These are phyloP conservation scores for Cryptus armator DNA, from an alignment of 2,888 invertebrate species.

Conservation along the genomic window DNA sequence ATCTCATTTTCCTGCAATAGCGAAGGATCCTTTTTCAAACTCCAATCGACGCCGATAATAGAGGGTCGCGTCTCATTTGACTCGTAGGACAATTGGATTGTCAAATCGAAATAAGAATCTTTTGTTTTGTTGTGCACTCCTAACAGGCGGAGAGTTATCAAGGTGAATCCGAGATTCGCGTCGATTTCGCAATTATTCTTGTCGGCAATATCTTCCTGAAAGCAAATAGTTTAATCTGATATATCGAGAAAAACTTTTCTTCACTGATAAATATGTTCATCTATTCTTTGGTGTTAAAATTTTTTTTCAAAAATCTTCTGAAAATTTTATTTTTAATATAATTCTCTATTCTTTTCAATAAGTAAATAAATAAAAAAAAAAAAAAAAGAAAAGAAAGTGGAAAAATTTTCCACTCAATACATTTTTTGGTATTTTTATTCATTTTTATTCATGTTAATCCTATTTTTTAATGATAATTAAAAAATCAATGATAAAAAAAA, in stretches of 20 bases:
- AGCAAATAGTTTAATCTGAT: constrained; percentile 27
- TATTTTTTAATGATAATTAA: too few relatives aligned
- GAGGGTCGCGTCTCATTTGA: constrained; percentile 68
- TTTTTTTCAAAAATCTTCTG: too few relatives aligned
- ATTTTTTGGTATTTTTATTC: too few relatives aligned
- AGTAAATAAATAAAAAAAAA: too few relatives aligned
- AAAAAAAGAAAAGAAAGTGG: too few relatives aligned
- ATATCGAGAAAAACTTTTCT: neutral
- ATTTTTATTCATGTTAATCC: too few relatives aligned
- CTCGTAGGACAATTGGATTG: constrained; percentile 72
- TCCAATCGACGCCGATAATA: constrained; percentile 67
- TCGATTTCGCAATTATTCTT: constrained; percentile 68
- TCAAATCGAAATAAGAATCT: constrained; percentile 62
- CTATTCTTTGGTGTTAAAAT: too few relatives aligned
- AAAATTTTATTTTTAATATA: too few relatives aligned
- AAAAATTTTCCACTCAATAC: too few relatives aligned
- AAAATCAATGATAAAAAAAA: too few relatives aligned
- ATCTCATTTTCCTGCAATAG: constrained; percentile 37
- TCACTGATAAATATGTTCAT: too few relatives aligned
- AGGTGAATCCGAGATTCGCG: constrained; percentile 67
- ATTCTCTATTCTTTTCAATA: too few relatives aligned
- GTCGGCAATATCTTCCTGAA: constrained; percentile 60
- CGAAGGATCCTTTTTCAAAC: constrained; percentile 13
- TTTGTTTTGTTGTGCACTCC: constrained; percentile 55
- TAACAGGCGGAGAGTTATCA: constrained; percentile 69